phyloP scores from a whole-genome alignment of 1,140 invertebrate species.

The Phocides pigmalion region DNA sequence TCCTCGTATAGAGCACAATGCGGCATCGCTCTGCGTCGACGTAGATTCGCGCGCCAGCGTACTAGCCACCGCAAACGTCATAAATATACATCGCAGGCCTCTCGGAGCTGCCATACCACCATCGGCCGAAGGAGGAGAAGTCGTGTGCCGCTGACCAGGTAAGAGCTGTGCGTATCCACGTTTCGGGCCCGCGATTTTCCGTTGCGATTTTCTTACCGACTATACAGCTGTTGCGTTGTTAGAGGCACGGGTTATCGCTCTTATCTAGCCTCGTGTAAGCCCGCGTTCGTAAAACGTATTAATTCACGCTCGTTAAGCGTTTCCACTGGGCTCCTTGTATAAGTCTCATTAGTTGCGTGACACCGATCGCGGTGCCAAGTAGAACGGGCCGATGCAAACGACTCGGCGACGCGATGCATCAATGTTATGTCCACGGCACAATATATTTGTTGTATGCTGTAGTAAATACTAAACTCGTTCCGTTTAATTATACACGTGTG shows the following conservation, averaged over 20 bases:
- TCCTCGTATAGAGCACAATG: slow-evolving; percentile 72
- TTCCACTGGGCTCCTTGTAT: slow-evolving; percentile 14
- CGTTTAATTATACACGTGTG: slow-evolving; percentile 9
- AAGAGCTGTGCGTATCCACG: slow-evolving; percentile 54
- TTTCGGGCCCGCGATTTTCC: slow-evolving; percentile 24
- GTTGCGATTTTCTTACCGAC: slow-evolving; percentile 48
- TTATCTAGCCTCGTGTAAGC: slow-evolving; percentile 46
- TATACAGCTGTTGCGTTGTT: slow-evolving; percentile 51
- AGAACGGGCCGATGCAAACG: slow-evolving; percentile 16
- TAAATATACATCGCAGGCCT: slow-evolving; percentile 60
- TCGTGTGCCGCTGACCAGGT: slow-evolving; percentile 49
- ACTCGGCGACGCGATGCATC: slow-evolving; percentile 13
- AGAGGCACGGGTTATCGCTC: slow-evolving; percentile 46
- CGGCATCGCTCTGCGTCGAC: slow-evolving; percentile 71
- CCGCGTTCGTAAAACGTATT: slow-evolving; percentile 26
- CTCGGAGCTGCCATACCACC: slow-evolving; percentile 44
- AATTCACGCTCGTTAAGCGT: slow-evolving; percentile 25
- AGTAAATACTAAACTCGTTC: background rate
- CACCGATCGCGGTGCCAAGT: slow-evolving; percentile 19
- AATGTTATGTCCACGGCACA: slow-evolving; percentile 4
- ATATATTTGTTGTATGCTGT: slow-evolving; percentile 6
- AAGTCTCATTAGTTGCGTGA: slow-evolving; percentile 19
- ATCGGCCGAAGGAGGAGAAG: slow-evolving; percentile 46
- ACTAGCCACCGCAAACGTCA: slow-evolving; percentile 56
- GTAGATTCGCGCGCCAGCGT: slow-evolving; percentile 65